phyloP scores from a whole-genome alignment of 2,797 vertebrate genomes.

The Cuculus canorus region DNA sequence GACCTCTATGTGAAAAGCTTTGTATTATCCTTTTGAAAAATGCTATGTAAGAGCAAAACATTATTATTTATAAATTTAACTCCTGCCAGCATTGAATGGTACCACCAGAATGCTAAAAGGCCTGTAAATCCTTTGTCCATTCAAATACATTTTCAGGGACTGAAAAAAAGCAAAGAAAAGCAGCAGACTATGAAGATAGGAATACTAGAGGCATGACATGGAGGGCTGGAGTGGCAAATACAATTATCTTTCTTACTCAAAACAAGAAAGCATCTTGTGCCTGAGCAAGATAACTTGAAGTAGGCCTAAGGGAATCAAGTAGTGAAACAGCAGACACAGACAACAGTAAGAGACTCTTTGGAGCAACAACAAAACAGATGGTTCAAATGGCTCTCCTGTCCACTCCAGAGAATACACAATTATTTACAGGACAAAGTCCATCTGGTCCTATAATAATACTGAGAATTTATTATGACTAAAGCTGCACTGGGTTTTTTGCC shows the following conservation, averaged over 20 bases:
- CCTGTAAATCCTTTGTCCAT: neutral
- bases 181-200: neutral
- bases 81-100: neutral
- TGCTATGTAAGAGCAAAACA: neutral
- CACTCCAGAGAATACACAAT: slow-evolving; percentile 48
- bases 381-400: neutral
- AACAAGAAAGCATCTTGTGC: neutral
- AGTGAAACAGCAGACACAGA: neutral
- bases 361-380: slow-evolving; percentile 56
- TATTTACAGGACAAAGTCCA: slow-evolving; percentile 59
- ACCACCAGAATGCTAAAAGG: neutral
- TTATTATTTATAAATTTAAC: neutral
- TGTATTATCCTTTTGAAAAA: neutral
- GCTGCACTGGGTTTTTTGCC: slow-evolving; percentile 1
- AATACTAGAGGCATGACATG: neutral
- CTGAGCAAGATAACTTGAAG: neutral
- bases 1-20: neutral
- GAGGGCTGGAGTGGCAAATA: neutral
- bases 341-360: slow-evolving; percentile 26
- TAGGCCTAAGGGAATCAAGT: neutral
- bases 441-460: slow-evolving; percentile 53
- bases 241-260: slow-evolving; percentile 1
- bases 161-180: neutral
- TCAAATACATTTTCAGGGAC: neutral
- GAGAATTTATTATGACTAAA: slow-evolving; percentile 32